A percentile compares a stretch with the other conserved stretches of the same genome.
These are phyloP conservation scores for Tauraco hartlaubi DNA, from an alignment of 2,797 vertebrate species.

Conservation along the genomic window DNA sequence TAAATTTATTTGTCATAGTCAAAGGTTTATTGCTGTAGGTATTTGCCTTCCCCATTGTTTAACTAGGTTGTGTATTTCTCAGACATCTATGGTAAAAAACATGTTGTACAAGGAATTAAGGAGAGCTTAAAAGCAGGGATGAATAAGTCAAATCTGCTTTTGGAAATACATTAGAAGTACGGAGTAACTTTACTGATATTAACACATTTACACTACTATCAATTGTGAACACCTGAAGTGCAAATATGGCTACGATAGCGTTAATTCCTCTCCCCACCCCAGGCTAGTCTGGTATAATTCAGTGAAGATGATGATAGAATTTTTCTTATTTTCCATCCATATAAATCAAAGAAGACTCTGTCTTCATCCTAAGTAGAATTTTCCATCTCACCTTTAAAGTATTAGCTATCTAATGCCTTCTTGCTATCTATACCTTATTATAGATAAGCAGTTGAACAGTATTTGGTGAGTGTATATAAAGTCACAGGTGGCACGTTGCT, in stretches of 20 bases:
- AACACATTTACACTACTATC: neutral
- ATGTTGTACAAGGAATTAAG: neutral
- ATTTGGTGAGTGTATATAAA: neutral
- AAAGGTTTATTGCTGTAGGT: slow-evolving; percentile 51
- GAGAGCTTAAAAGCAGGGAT: neutral
- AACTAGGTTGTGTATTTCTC: slow-evolving; percentile 45
- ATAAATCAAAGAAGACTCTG: neutral
- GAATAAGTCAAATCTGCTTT: neutral
- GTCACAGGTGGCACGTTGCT: neutral
- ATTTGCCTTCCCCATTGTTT: slow-evolving; percentile 47
- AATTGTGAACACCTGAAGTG: neutral
- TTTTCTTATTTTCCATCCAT: neutral
- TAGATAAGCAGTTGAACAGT: neutral
- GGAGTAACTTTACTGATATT: neutral
- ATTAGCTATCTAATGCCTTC: neutral
- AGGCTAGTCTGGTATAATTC: neutral
- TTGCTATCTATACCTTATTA: neutral
- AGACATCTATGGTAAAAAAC: slow-evolving; percentile 10
- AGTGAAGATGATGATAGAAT: neutral
- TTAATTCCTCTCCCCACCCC: neutral
- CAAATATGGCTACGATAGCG: neutral
- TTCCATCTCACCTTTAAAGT: neutral
- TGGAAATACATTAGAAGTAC: neutral
- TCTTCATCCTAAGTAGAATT: neutral
- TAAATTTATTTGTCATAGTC: slow-evolving; percentile 39